Percentiles rank a stretch among this genome's conserved stretches.
phyloP scores from a whole-genome alignment of 1,140 invertebrate genomes.

The Aporrectodea caliginosa region DNA sequence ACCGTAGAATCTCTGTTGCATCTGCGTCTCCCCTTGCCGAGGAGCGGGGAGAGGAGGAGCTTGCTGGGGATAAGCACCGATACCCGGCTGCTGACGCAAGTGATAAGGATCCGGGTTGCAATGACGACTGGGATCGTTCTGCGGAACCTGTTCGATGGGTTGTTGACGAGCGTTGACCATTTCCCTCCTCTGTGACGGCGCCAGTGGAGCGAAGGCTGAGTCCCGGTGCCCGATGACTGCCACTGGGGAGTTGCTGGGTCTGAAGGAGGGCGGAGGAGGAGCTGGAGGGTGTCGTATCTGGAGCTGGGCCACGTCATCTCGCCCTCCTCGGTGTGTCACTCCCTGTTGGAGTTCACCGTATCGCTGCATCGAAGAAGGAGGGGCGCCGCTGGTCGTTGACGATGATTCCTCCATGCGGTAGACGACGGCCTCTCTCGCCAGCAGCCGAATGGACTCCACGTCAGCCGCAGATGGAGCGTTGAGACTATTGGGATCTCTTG shows the following conservation, averaged over 20 bases:
- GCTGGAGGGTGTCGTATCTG: neutral
- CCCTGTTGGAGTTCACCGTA: neutral
- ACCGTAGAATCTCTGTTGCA: neutral
- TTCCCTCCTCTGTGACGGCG: neutral
- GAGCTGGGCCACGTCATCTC: neutral
- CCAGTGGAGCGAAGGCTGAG: neutral
- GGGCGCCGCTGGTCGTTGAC: neutral
- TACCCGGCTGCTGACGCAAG: neutral
- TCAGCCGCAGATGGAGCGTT: neutral
- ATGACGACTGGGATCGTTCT: neutral
- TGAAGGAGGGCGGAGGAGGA: neutral
- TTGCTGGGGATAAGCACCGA: neutral
- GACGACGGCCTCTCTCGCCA: neutral
- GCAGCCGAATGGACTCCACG: neutral
- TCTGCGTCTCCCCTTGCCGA: neutral
- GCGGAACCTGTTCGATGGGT: neutral
- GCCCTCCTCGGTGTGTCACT: neutral
- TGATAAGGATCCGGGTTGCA: neutral
- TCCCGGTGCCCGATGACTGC: neutral
- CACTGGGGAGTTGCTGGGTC: neutral
- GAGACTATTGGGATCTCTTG: neutral
- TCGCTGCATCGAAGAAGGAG: neutral
- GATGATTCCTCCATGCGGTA: neutral
- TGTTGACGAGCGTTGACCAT: neutral
- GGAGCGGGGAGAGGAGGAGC: neutral